phyloP scores from a whole-genome alignment of 1,140 invertebrate species.

The Rhyzopertha dominica region DNA sequence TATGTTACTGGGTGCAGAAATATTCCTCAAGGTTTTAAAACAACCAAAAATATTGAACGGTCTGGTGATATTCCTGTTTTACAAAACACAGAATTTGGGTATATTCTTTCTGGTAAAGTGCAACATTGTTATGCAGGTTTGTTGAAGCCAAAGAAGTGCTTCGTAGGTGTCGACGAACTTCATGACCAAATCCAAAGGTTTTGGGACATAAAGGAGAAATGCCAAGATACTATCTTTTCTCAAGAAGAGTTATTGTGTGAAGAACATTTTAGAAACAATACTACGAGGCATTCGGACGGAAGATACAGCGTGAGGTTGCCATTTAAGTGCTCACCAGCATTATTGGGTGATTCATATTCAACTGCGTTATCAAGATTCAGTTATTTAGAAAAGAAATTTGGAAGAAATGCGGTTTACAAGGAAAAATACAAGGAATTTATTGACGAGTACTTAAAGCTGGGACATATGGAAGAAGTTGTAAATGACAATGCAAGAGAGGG shows the following conservation, averaged over 20 bases:
- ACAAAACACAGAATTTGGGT: conserved; percentile 12
- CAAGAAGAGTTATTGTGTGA: conserved; percentile 29
- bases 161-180: not conserved
- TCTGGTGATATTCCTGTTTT: conserved; percentile 2
- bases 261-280: conserved; percentile 25
- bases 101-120: conserved; percentile 2
- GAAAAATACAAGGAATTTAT: conserved; percentile 32
- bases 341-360: conserved; percentile 23
- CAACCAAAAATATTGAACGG: conserved; percentile 4
- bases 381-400: conserved; percentile 14
- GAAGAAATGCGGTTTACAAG: conserved; percentile 11
- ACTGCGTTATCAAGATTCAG: conserved; percentile 13
- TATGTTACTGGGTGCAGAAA: conserved; percentile 10
- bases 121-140: too few relatives aligned
- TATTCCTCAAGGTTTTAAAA: conserved; percentile 13
- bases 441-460: conserved; percentile 30
- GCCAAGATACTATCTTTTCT: conserved; percentile 1
- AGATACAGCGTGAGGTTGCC: conserved; percentile 29
- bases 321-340: conserved; percentile 18
- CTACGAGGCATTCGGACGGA: conserved; percentile 23
- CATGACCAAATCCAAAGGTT: conserved; percentile 7
- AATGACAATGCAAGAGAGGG: too few relatives aligned
- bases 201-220: conserved; percentile 7
- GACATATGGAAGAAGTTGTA: conserved; percentile 30
- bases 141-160: conserved; percentile 4